Percentiles rank a stretch among this genome's conserved stretches.
Evolutionary conservation across 2,797 vertebrate genomes (phyloP).

Genomic region (Gallirallus australis): DNA sequence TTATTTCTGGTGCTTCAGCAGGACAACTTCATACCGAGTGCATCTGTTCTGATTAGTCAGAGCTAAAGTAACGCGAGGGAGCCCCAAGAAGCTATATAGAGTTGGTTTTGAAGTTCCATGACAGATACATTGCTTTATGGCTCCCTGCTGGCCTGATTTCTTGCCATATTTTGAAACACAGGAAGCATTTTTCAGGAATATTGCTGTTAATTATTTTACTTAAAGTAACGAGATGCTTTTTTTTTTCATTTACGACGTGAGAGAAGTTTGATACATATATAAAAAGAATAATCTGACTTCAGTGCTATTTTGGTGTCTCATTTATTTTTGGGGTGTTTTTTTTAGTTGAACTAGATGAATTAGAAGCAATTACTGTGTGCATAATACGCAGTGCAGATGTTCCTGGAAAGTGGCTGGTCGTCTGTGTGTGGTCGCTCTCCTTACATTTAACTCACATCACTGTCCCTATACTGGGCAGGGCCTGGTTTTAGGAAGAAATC

Average conservation of each 20-base stretch:
- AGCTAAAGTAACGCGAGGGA: background rate
- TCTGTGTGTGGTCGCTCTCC: background rate
- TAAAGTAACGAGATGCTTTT: background rate
- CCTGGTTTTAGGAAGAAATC: background rate
- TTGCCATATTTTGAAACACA: conserved; percentile 23
- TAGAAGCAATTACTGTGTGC: background rate
- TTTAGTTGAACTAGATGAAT: background rate
- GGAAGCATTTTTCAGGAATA: background rate
- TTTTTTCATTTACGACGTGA: background rate
- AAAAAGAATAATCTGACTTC: background rate
- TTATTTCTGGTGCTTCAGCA: conserved; percentile 30
- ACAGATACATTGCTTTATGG: conserved; percentile 4
- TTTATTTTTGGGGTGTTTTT: background rate
- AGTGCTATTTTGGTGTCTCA: background rate
- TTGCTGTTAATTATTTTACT: conserved; percentile 38
- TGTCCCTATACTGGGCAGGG: background rate
- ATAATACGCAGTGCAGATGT: background rate
- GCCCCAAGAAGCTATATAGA: background rate
- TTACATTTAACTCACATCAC: background rate
- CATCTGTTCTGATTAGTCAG: conserved; percentile 39
- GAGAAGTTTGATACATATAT: background rate
- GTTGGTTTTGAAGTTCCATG: background rate
- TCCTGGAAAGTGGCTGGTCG: background rate
- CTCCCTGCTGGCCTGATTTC: background rate
- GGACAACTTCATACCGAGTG: background rate